A percentile compares a stretch with the other conserved stretches of the same genome.
Evolutionary conservation across 1,140 invertebrate genomes (phyloP).

Genomic region (Tetragonula clypearis): DNA sequence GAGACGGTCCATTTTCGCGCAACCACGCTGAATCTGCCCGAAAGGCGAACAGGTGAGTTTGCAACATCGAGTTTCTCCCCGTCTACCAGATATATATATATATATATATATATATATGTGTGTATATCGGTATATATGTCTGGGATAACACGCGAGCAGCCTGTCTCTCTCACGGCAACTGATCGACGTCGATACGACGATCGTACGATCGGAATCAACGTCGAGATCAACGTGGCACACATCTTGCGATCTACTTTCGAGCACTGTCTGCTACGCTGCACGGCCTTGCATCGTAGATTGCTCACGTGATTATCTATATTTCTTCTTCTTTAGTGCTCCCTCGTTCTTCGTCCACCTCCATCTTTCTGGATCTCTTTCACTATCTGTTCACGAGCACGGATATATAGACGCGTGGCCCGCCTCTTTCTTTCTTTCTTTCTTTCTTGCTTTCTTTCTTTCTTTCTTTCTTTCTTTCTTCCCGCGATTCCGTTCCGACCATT

Average conservation of each 20-base stretch:
- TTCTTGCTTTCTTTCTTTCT: background rate
- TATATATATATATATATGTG: too few relatives aligned
- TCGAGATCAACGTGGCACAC: conserved; percentile 26
- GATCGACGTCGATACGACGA: background rate
- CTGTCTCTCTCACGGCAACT: background rate
- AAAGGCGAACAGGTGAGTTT: conserved; percentile 89
- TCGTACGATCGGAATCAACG: background rate
- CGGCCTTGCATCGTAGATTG: conserved; percentile 77
- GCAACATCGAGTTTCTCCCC: background rate
- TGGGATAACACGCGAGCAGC: background rate
- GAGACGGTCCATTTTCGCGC: conserved; percentile 85
- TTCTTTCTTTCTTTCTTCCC: background rate
- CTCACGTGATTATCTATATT: conserved; percentile 60
- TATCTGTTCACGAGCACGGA: background rate
- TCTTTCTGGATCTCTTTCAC: conserved; percentile 26
- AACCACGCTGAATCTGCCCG: conserved; percentile 89
- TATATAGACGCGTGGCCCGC: background rate
- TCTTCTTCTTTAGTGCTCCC: conserved; percentile 31
- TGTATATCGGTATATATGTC: too few relatives aligned
- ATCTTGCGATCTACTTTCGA: conserved; percentile 58
- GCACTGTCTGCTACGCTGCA: conserved; percentile 77
- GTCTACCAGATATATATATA: too few relatives aligned
- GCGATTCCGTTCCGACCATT: background rate
- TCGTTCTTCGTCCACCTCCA: background rate
- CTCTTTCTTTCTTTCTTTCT: background rate